Percentiles rank a stretch among this genome's conserved stretches.
Conservation (phyloP, 1,140 invertebrate genomes). For the Nebria ingens region DNA sequence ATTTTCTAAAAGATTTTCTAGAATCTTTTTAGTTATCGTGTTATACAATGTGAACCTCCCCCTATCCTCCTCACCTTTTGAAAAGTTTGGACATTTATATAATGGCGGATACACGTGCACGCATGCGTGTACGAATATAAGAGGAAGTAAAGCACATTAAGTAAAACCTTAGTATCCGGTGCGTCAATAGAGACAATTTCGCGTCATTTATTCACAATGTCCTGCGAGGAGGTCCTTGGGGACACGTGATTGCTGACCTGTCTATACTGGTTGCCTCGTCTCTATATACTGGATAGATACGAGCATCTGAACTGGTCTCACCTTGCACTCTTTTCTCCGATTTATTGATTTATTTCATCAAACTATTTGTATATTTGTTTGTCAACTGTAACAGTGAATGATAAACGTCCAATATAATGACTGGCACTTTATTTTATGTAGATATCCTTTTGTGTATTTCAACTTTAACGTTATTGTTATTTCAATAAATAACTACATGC, state of each 20-base stretch:
- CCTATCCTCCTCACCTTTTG: no score
- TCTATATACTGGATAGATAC: neutral
- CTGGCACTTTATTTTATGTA: neutral
- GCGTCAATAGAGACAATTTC: neutral
- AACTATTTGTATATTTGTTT: slow-evolving; percentile 2
- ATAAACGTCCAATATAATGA: slow-evolving; percentile 1
- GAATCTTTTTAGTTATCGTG: no score
- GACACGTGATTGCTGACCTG: slow-evolving; percentile 1
- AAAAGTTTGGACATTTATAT: no score
- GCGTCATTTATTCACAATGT: slow-evolving; percentile 6
- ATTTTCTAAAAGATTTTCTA: no score
- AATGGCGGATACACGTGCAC: no score
- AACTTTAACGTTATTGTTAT: no score
- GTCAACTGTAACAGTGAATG: no score
- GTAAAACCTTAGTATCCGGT: neutral
- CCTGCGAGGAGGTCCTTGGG: neutral
- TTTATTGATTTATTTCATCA: slow-evolving; percentile 1
- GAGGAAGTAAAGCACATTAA: neutral
- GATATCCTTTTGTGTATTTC: no score
- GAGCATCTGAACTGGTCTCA: neutral
- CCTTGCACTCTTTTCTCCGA: neutral
- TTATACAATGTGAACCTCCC: no score
- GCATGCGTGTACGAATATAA: neutral
- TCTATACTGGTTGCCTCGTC: neutral
- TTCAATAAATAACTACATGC: no score